Conservation (phyloP, 2,113 vertebrate genomes). For the Rhea americana region DNA sequence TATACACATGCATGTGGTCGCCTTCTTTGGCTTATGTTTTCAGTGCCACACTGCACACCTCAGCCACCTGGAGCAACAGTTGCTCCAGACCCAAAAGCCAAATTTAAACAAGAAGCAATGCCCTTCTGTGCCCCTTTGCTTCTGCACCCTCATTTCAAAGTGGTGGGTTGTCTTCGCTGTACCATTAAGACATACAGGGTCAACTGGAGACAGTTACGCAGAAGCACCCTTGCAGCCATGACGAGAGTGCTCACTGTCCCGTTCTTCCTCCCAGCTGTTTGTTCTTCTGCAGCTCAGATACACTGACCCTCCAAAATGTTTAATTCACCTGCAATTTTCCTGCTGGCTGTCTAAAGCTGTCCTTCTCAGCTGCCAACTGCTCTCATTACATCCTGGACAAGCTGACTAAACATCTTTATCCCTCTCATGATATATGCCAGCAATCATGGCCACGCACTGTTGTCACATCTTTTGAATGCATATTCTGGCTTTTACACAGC, state of each 20-base stretch:
- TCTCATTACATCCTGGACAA: constrained; percentile 11
- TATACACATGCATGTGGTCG: neutral
- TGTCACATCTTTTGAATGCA: neutral
- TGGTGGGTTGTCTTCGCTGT: constrained; percentile 19
- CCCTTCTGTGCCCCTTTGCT: neutral
- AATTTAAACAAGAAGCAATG: neutral
- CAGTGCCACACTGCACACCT: neutral
- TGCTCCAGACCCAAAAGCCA: neutral
- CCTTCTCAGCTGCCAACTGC: neutral
- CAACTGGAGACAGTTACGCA: neutral
- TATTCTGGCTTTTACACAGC: neutral
- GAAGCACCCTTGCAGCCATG: neutral
- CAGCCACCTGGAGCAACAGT: neutral
- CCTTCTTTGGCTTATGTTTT: neutral
- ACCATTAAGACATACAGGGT: neutral
- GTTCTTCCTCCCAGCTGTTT: neutral
- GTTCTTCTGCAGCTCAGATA: neutral
- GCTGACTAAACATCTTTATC: constrained; percentile 36
- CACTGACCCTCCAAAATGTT: neutral
- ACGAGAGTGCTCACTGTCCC: neutral
- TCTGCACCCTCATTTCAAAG: neutral
- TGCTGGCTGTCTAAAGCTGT: neutral
- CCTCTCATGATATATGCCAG: neutral
- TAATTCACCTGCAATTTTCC: constrained; percentile 5
- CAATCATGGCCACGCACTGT: neutral